These are phyloP conservation scores for Drosophila paulistorum DNA, from an alignment of 1,140 invertebrate species.

Conservation along the genomic window DNA sequence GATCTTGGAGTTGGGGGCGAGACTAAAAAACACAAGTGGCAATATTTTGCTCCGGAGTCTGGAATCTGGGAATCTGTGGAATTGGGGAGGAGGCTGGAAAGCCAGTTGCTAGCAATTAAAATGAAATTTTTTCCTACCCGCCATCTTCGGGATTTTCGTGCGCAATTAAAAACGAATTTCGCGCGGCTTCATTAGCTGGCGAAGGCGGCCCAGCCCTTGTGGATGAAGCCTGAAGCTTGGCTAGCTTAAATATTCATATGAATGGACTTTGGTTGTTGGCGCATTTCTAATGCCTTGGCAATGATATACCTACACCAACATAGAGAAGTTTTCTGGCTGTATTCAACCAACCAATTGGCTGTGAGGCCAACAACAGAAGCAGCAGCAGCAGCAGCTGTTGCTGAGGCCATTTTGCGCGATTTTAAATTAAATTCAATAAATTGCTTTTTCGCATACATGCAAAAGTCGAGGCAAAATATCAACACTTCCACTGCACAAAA, in stretches of 20 bases:
- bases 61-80: slow-evolving; percentile 32
- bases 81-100: neutral
- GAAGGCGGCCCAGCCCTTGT: slow-evolving; percentile 13
- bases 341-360: slow-evolving; percentile 14
- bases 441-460: slow-evolving; percentile 58
- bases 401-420: slow-evolving; percentile 53
- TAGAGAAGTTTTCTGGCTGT: slow-evolving; percentile 21
- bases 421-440: slow-evolving; percentile 83
- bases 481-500: slow-evolving; percentile 53
- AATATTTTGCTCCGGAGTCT: slow-evolving; percentile 46
- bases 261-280: slow-evolving; percentile 16
- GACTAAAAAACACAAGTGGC: slow-evolving; percentile 76
- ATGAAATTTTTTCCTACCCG: slow-evolving; percentile 68
- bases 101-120: slow-evolving; percentile 62
- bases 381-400: slow-evolving; percentile 54
- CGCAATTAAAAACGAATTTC: slow-evolving; percentile 80
- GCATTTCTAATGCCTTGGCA: slow-evolving; percentile 1
- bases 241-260: slow-evolving; percentile 77
- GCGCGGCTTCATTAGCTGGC: slow-evolving; percentile 72
- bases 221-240: slow-evolving; percentile 18
- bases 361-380: too few species aligned
- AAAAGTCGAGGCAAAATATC: slow-evolving; percentile 61
- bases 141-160: slow-evolving; percentile 73
- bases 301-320: slow-evolving; percentile 40
- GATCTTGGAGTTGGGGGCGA: slow-evolving; percentile 23